Base-by-base conservation (phyloP, 2,113 vertebrate species). In the Sander vitreus region DNA sequence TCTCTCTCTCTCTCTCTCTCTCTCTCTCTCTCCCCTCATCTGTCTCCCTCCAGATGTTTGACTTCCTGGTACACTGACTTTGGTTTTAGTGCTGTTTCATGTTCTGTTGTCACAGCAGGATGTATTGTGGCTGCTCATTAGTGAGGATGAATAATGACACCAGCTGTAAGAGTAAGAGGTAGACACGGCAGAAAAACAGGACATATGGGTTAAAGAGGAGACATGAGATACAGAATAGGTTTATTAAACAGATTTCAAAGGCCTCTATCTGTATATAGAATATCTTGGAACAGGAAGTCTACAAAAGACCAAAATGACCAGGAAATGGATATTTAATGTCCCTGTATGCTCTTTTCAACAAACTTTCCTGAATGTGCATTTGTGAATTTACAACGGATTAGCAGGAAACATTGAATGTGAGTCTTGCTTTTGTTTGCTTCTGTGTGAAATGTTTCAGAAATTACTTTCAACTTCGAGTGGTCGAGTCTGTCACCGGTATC, bases 21-120 rank as follows among this genome's bases (percentile, higher is more conserved):
- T 57, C 11, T 55, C 53, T 3, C 30, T 33, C 33, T n/a, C 57
- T 51, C 74, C 72, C 72, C 57, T 91, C 75, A 63, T 90, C 90
- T 81, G 77, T 63, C 75, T 77, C 66, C 51, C 54, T 89, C 92
- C 93, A 94, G 93, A 94, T 93, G 93, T 94, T 88, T 65, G 72
- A 91, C 91, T 93, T 94, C 91, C 91, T 89, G 87, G 73, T 74
- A 69, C 71, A 63, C 5, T 47, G 62, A 65, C 83, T 84, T 82
- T 85, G 82, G 76, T 77, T 89, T 88, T 45, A 79, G 80, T 60
- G 73, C 85, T 70, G 89, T 90, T 90, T 93, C 68, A 79, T 90
- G 87, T 80, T 85, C 80, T 73, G 53, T 72, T 76, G 76, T 83
- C 87, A 84, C 92, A 88, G 90, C 76, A 58, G 89, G 92, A 80